These are phyloP conservation scores for Catotricha subobsoleta DNA, from an alignment of 2,888 invertebrate species.

Conservation along the genomic window DNA sequence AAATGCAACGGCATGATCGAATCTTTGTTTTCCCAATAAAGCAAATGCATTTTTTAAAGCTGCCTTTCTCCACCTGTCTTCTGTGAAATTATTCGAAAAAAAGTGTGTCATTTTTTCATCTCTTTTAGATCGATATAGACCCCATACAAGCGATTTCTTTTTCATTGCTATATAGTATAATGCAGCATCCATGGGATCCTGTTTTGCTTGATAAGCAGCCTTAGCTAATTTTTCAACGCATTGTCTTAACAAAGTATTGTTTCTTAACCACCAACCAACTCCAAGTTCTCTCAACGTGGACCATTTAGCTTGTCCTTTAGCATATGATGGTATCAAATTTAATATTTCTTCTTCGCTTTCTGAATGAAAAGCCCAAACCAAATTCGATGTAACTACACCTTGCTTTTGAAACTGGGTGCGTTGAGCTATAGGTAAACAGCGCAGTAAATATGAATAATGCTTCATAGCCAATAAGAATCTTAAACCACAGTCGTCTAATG, in stretches of 20 bases:
- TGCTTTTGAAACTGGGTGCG: constrained; percentile 68
- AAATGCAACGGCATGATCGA: constrained; percentile 96
- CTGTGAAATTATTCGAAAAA: constrained; percentile 84
- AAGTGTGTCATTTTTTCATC: constrained; percentile 90
- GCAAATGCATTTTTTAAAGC: constrained; percentile 97
- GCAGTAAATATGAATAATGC: constrained; percentile 86
- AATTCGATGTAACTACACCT: constrained; percentile 74
- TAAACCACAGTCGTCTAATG: constrained; percentile 92
- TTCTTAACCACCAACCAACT: constrained; percentile 93
- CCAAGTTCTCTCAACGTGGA: constrained; percentile 71
- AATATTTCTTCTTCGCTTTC: constrained; percentile 93
- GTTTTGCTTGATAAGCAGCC: constrained; percentile 74
- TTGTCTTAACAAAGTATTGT: constrained; percentile 57
- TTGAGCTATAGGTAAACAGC: constrained; percentile 82
- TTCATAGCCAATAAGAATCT: constrained; percentile 93
- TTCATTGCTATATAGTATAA: constrained; percentile 95
- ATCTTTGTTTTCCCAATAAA: constrained; percentile 83
- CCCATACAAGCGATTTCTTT: constrained; percentile 93
- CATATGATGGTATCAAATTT: constrained; percentile 71
- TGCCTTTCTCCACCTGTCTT: constrained; percentile 91
- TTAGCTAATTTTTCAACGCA: constrained; percentile 90
- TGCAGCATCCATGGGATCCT: constrained; percentile 95
- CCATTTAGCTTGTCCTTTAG: constrained; percentile 78
- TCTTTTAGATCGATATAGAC: constrained; percentile 70
- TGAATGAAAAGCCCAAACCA: constrained; percentile 99